These are phyloP conservation scores for Mixornis gularis DNA, from an alignment of 2,113 vertebrate species.

Conservation along the genomic window DNA sequence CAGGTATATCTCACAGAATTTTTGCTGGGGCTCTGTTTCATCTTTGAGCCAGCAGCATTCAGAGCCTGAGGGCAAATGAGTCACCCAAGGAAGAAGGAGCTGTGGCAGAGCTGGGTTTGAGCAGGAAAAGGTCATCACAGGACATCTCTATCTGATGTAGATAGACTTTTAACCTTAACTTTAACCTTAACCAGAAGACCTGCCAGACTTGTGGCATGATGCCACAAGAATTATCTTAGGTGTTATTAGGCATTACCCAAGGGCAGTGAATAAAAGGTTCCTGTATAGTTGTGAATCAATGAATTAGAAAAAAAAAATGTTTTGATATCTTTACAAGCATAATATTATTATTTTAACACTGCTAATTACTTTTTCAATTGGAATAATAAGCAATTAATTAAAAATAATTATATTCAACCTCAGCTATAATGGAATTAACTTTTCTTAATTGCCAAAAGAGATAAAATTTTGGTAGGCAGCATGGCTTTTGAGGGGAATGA, in stretches of 20 bases:
- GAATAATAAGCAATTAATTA: not conserved
- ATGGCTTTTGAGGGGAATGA: slow-evolving; percentile 8
- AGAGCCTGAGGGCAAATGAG: not conserved
- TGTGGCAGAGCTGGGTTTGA: not conserved
- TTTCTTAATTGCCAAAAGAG: slow-evolving; percentile 10
- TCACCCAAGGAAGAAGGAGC: not conserved
- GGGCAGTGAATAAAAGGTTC: not conserved
- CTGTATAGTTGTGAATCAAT: not conserved
- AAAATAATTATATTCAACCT: not conserved
- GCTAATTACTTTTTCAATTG: not conserved
- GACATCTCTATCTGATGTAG: not conserved
- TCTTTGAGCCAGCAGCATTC: not conserved
- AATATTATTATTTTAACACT: not conserved
- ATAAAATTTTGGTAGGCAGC: slow-evolving; percentile 18
- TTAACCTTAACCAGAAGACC: not conserved
- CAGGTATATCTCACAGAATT: not conserved
- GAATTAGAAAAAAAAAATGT: not conserved
- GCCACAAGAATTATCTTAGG: not conserved
- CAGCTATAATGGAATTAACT: not conserved
- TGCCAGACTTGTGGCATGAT: not conserved
- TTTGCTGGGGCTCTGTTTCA: not conserved
- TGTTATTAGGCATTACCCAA: not conserved
- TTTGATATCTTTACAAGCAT: not conserved
- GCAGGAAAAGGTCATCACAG: not conserved
- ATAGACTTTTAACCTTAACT: not conserved